phyloP scores from a whole-genome alignment of 2,797 vertebrate species.

The Limnodromus scolopaceus region DNA sequence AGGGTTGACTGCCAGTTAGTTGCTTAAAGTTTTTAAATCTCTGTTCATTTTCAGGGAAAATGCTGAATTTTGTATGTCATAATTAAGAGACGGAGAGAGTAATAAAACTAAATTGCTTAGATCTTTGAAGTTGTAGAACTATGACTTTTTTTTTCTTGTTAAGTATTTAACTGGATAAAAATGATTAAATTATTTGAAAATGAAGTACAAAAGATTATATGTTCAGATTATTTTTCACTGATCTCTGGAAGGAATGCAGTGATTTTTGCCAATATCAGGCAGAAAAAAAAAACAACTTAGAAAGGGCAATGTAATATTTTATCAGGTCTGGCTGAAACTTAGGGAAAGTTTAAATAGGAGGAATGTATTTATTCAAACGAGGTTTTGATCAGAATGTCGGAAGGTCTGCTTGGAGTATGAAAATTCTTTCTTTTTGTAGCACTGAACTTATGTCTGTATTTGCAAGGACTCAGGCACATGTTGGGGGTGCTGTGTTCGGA shows the following conservation, averaged over 20 bases:
- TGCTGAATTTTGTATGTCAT: not conserved
- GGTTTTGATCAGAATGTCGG: slow-evolving; percentile 15
- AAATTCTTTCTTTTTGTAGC: not conserved
- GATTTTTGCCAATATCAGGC: slow-evolving; percentile 18
- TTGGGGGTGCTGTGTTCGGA: not conserved
- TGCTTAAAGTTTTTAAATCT: not conserved
- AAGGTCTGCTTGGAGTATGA: not conserved
- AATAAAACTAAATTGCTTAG: not conserved
- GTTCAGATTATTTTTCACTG: slow-evolving; percentile 44
- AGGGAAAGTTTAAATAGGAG: not conserved
- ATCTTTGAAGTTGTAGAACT: not conserved
- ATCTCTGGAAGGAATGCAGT: slow-evolving; percentile 38
- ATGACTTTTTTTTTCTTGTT: not conserved
- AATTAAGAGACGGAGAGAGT: not conserved
- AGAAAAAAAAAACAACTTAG: slow-evolving; percentile 31
- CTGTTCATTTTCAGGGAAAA: not conserved
- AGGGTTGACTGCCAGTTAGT: not conserved
- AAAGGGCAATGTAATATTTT: slow-evolving; percentile 6
- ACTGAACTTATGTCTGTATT: not conserved
- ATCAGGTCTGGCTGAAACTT: slow-evolving; percentile 6
- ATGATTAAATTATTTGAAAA: not conserved
- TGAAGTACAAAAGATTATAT: slow-evolving; percentile 27
- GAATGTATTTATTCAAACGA: slow-evolving; percentile 43
- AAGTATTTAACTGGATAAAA: slow-evolving; percentile 12
- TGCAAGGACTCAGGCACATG: not conserved